Evolutionary conservation across 2,113 vertebrate genomes (phyloP).

Genomic region (Alligator sinensis): DNA sequence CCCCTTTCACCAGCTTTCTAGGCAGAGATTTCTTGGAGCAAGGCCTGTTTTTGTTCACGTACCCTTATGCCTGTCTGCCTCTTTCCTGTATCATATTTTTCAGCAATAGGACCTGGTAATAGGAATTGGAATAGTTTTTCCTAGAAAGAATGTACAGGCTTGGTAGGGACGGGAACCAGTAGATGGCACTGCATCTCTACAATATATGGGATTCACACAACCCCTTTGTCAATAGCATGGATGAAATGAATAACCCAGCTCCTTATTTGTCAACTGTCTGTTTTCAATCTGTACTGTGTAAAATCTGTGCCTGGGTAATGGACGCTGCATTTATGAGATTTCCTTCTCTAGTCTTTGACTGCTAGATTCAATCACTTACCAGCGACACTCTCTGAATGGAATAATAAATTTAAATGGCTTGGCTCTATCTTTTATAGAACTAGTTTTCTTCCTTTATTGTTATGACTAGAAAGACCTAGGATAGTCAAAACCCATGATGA

Average conservation of each 20-base stretch:
- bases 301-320: background rate
- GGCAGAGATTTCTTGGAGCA: background rate
- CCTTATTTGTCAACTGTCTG: background rate
- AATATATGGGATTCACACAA: background rate
- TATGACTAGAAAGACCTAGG: background rate
- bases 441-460: background rate
- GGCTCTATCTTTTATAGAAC: background rate
- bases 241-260: background rate
- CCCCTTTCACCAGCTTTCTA: background rate
- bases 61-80: background rate
- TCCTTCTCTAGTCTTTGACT: background rate
- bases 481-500: background rate
- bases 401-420: background rate
- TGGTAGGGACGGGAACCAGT: constrained; percentile 9
- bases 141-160: background rate
- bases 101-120: background rate
- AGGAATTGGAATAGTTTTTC: background rate
- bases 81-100: background rate
- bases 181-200: constrained; percentile 69
- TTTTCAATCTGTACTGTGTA: background rate
- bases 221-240: background rate
- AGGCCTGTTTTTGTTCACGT: background rate
- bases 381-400: background rate
- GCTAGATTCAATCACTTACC: background rate
- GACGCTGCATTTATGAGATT: background rate